phyloP scores from a whole-genome alignment of 64 coral and sea anemone genomes.

The Montipora capricornis region DNA sequence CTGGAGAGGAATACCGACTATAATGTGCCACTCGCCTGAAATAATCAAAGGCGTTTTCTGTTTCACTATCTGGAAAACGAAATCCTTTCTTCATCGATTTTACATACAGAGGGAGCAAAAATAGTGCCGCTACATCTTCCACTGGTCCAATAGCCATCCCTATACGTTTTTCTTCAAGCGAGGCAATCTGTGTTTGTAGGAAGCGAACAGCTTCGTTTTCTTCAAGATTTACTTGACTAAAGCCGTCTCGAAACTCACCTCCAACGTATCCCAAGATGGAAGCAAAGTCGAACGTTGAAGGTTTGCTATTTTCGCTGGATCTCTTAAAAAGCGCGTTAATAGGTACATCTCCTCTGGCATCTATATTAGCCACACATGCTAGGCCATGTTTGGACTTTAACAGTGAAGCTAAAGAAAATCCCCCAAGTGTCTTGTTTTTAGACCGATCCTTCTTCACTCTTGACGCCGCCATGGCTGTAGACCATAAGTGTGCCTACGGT shows the following conservation, averaged over 20 bases:
- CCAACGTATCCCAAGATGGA: conserved; percentile 24
- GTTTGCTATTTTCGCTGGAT: not conserved
- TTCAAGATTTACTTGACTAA: conserved; percentile 15
- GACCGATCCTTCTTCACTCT: not conserved
- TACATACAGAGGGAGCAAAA: not conserved
- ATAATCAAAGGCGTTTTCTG: conserved; percentile 29
- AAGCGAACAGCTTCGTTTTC: conserved; percentile 30
- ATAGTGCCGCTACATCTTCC: conserved; percentile 15
- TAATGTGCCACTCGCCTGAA: conserved; percentile 35
- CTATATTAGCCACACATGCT: conserved; percentile 54
- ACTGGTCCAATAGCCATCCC: conserved; percentile 14
- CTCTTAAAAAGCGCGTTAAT: conserved; percentile 26
- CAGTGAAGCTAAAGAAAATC: conserved; percentile 4
- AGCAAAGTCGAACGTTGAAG: not conserved
- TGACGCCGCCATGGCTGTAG: not conserved
- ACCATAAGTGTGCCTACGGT: not conserved
- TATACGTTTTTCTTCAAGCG: conserved; percentile 4
- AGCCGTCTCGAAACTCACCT: conserved; percentile 35
- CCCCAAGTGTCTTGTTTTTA: not conserved
- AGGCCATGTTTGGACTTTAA: conserved; percentile 24
- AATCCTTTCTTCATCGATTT: conserved; percentile 22
- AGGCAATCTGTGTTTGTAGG: not conserved
- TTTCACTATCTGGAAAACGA: conserved; percentile 13
- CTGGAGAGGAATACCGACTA: not conserved
- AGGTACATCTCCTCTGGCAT: conserved; percentile 31